A percentile compares a stretch with the other conserved stretches of the same genome.
These are phyloP conservation scores for Nemurella pictetii DNA, from an alignment of 2,888 invertebrate genomes.

Conservation along the genomic window DNA sequence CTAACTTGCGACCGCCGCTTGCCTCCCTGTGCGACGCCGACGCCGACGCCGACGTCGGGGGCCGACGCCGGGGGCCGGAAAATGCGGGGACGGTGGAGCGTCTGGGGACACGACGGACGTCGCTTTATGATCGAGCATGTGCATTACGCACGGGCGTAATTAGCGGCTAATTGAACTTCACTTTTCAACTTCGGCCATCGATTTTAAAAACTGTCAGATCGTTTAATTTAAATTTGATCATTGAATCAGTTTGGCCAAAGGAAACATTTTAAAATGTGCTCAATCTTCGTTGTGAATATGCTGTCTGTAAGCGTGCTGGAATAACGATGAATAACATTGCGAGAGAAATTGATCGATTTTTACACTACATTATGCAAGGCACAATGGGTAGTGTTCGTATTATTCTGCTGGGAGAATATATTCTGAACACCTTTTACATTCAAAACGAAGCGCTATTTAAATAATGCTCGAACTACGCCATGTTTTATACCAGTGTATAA, in stretches of 20 bases:
- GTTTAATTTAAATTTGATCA: neutral
- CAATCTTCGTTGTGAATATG: neutral
- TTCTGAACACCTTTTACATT: neutral
- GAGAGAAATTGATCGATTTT: neutral
- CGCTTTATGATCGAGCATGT: conserved; percentile 16
- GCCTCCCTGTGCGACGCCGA: neutral
- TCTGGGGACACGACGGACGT: conserved; percentile 7
- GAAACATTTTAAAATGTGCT: neutral
- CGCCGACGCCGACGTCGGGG: conserved; percentile 4
- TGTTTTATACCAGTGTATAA: neutral
- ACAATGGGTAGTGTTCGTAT: neutral
- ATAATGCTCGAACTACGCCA: neutral
- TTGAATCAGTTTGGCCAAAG: neutral
- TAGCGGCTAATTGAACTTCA: conserved; percentile 12
- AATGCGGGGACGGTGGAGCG: neutral
- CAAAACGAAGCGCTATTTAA: neutral
- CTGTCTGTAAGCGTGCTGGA: neutral
- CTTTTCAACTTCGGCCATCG: neutral
- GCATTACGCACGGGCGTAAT: conserved; percentile 18
- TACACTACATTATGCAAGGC: neutral
- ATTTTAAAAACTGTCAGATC: conserved; percentile 13
- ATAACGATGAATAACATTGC: neutral
- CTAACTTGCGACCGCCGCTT: neutral
- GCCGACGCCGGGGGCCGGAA: neutral
- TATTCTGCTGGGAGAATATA: neutral